Evolutionary conservation across 1,140 invertebrate genomes (phyloP).

Genomic region (Habropoda laboriosa): DNA sequence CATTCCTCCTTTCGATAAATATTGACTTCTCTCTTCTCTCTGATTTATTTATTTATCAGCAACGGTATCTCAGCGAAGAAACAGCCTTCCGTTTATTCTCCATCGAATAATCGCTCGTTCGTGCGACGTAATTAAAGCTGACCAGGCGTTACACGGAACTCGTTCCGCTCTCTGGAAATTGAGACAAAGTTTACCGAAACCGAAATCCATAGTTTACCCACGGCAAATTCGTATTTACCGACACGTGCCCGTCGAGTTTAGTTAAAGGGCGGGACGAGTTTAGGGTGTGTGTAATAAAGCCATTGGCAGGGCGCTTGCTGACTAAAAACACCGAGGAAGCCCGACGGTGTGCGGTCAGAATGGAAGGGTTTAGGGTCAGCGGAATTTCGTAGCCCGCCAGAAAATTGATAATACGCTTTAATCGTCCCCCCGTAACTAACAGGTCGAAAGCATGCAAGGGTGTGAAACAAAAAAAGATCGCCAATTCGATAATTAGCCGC

Average conservation of each 20-base stretch:
- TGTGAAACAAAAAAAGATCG: neutral
- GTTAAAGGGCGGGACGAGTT: conserved; percentile 24
- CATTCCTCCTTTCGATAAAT: conserved; percentile 11
- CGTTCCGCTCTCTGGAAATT: neutral
- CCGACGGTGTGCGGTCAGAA: neutral
- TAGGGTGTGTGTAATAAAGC: neutral
- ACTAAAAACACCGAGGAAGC: conserved; percentile 2
- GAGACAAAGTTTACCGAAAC: conserved; percentile 32
- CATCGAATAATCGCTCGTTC: neutral
- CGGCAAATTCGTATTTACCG: conserved; percentile 27
- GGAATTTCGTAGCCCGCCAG: neutral
- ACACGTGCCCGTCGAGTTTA: conserved; percentile 14
- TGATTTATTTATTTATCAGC: conserved; percentile 12
- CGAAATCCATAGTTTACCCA: conserved; percentile 39
- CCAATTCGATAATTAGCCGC: no score
- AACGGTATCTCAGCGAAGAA: neutral
- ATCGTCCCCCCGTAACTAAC: neutral
- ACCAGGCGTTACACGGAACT: neutral
- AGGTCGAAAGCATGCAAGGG: neutral
- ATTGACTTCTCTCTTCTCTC: neutral
- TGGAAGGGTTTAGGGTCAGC: neutral
- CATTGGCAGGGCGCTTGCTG: neutral
- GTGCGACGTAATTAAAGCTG: neutral
- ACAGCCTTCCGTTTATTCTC: no score
- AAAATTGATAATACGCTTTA: conserved; percentile 14